Percentiles rank a stretch among this genome's conserved stretches.
Evolutionary conservation across 2,888 invertebrate genomes (phyloP).

Genomic region (Chironomus riparius): DNA sequence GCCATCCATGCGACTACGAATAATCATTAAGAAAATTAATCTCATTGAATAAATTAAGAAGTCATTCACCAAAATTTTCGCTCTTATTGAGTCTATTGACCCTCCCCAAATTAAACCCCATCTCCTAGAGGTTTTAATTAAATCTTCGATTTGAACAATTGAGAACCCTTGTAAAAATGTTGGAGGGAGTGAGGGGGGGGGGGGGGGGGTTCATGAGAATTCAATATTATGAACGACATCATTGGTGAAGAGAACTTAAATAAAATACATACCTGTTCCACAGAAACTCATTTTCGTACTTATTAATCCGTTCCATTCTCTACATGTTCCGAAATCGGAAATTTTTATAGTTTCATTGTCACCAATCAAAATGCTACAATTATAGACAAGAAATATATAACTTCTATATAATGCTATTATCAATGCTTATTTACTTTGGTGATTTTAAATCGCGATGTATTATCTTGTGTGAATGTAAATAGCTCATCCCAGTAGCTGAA

Average conservation of each 20-base stretch:
- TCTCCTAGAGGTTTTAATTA: too few species aligned
- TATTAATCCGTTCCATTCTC: conserved; percentile 81
- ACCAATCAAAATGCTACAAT: conserved; percentile 70
- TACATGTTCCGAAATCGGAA: conserved; percentile 94
- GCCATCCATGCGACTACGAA: conserved; percentile 52
- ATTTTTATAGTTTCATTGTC: conserved; percentile 80
- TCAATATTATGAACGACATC: too few species aligned
- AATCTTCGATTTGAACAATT: too few species aligned
- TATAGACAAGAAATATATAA: conserved; percentile 20
- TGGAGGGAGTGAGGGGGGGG: too few species aligned
- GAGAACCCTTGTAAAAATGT: too few species aligned
- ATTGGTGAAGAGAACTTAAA: neutral
- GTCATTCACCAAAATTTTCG: too few species aligned
- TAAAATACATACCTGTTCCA: conserved; percentile 85
- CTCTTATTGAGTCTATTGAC: too few species aligned
- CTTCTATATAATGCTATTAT: neutral
- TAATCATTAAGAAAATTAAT: neutral
- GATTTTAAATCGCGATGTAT: conserved; percentile 98
- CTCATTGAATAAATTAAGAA: neutral
- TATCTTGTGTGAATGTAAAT: conserved; percentile 91
- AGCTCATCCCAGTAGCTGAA: conserved; percentile 84
- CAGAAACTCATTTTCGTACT: conserved; percentile 97
- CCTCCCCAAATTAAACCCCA: too few species aligned
- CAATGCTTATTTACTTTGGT: conserved; percentile 76
- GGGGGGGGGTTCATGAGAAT: too few species aligned